Conservation (phyloP, 2,113 vertebrate species). For the Psittacula cyanocephala region DNA sequence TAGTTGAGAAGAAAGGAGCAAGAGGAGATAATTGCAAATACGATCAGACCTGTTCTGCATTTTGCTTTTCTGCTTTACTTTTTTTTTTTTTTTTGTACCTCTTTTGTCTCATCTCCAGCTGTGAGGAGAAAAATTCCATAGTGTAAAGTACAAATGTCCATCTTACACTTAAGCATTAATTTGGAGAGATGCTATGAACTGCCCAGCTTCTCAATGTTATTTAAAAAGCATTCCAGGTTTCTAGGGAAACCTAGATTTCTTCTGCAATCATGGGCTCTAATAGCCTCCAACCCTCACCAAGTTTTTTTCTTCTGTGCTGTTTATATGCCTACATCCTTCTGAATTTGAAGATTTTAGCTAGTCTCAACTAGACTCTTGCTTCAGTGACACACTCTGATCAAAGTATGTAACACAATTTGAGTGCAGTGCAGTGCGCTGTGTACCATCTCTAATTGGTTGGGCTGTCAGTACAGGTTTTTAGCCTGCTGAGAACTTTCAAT, state of each 20-base stretch:
- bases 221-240: not conserved
- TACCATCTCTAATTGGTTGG: constrained; percentile 9
- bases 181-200: not conserved
- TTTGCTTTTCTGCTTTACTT: not conserved
- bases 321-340: not conserved
- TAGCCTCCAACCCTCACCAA: not conserved
- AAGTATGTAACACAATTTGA: not conserved
- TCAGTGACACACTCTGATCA: not conserved
- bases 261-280: not conserved
- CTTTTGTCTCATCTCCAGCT: not conserved
- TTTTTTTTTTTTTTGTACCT: not conserved
- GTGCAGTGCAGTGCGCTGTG: not conserved
- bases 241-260: not conserved
- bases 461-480: constrained; percentile 38
- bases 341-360: not conserved
- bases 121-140: not conserved
- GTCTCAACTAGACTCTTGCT: not conserved
- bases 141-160: not conserved
- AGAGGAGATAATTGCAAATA: not conserved
- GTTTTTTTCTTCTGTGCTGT: not conserved
- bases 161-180: not conserved
- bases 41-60: not conserved
- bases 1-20: not conserved
- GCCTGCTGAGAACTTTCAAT: constrained; percentile 33
- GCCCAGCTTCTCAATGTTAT: not conserved